Conservation (phyloP, 1,140 invertebrate species). For the Trichoplusia ni region DNA sequence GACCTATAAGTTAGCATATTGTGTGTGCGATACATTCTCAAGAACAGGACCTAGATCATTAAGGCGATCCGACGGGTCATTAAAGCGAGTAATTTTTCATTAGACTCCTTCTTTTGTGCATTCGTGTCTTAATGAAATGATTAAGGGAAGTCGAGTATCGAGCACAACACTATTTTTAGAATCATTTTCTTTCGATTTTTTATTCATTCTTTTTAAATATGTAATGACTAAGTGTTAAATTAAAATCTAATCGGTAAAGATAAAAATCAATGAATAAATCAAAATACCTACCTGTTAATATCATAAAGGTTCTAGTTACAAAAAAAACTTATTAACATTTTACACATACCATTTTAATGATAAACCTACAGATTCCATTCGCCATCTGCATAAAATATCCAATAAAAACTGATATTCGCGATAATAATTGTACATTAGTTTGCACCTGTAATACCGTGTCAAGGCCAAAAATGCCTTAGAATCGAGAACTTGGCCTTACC, state of each 20-base stretch:
- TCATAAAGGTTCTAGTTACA: too few species aligned
- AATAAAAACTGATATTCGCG: background rate
- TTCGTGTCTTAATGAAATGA: constrained; percentile 64
- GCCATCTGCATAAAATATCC: background rate
- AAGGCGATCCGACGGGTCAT: constrained; percentile 53
- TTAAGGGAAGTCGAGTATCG: constrained; percentile 56
- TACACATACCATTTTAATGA: too few species aligned
- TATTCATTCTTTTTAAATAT: background rate
- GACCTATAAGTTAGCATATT: background rate
- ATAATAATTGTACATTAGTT: background rate
- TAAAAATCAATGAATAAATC: too few species aligned
- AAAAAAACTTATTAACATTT: too few species aligned
- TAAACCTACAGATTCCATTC: too few species aligned
- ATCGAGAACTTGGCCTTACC: constrained; percentile 6
- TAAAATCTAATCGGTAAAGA: too few species aligned
- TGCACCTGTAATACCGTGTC: constrained; percentile 5
- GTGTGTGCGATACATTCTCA: constrained; percentile 2
- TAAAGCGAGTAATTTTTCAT: constrained; percentile 67
- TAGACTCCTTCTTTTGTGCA: constrained; percentile 57
- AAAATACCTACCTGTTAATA: too few species aligned
- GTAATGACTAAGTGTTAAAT: too few species aligned
- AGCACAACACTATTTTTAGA: constrained; percentile 2
- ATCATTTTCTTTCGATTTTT: background rate
- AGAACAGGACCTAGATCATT: constrained; percentile 63
- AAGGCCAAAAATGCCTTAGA: background rate